phyloP scores from a whole-genome alignment of 2,888 invertebrate species.

The Amaurobius ferox region DNA sequence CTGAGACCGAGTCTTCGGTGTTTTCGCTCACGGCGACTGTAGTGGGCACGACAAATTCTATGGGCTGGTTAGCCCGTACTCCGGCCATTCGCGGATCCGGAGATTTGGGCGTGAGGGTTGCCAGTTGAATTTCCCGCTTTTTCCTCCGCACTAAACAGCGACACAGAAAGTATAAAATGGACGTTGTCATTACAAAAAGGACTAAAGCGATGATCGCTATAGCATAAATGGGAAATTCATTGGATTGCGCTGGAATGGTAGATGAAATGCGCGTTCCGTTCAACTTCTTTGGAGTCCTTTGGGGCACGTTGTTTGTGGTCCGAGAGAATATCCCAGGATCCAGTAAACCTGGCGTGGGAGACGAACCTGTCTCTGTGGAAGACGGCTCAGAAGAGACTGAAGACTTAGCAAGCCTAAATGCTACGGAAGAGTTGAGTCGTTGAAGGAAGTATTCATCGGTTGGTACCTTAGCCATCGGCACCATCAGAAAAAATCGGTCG shows the following conservation, averaged over 20 bases:
- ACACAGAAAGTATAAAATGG: conserved; percentile 51
- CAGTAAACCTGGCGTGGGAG: no score
- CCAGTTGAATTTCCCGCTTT: conserved; percentile 48
- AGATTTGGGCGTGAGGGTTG: conserved; percentile 47
- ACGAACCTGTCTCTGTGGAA: no score
- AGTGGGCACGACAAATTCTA: conserved; percentile 73
- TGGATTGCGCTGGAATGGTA: not conserved
- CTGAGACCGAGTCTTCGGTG: conserved; percentile 73
- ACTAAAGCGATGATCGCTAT: conserved; percentile 18
- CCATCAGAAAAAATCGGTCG: no score
- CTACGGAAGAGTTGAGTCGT: not conserved
- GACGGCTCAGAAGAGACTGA: not conserved
- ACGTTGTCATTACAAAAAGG: conserved; percentile 39
- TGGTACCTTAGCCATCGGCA: conserved; percentile 1
- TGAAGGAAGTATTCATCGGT: not conserved
- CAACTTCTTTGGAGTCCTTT: not conserved
- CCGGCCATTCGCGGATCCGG: conserved; percentile 55
- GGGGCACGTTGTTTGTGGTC: not conserved
- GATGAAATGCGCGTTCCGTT: not conserved
- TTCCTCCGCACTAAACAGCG: conserved; percentile 45
- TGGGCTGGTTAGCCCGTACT: conserved; percentile 70
- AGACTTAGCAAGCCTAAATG: not conserved
- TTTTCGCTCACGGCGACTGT: conserved; percentile 54
- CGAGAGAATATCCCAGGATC: no score
- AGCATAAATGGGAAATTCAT: conserved; percentile 10